Evolutionary conservation across 2,888 invertebrate genomes (phyloP).

Genomic region (Phaonia tiefii): DNA sequence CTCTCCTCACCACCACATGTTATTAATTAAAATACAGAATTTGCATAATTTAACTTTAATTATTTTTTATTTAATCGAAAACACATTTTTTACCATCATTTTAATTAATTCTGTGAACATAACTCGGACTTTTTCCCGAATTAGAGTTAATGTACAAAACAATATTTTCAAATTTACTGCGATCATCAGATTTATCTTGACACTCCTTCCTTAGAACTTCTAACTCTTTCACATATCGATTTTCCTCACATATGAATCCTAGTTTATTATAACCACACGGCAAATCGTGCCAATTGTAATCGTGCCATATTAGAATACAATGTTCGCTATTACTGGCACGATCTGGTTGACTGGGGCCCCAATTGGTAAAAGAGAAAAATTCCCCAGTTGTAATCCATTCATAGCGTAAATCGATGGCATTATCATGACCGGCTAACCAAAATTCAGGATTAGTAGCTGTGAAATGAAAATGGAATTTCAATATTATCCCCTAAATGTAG

Average conservation of each 20-base stretch:
- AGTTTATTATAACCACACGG: conserved; percentile 12
- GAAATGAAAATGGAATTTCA: neutral
- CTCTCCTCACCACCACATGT: too few relatives aligned
- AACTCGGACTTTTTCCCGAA: too few relatives aligned
- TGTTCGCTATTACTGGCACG: conserved; percentile 29
- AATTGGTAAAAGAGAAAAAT: conserved; percentile 37
- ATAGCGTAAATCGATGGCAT: conserved; percentile 36
- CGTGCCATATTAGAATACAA: conserved; percentile 18
- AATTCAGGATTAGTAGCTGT: neutral
- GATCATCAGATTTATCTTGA: neutral
- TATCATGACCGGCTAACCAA: conserved; percentile 24
- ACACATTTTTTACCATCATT: too few relatives aligned
- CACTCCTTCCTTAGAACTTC: neutral
- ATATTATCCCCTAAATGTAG: too few relatives aligned
- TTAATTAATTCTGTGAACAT: too few relatives aligned
- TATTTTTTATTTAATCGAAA: too few relatives aligned
- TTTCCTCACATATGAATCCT: conserved; percentile 43
- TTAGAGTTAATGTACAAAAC: too few relatives aligned
- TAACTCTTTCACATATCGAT: neutral
- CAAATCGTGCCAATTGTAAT: conserved; percentile 25
- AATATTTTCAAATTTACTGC: too few relatives aligned
- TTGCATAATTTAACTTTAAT: too few relatives aligned
- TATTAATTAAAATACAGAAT: too few relatives aligned
- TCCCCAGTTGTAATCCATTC: conserved; percentile 36
- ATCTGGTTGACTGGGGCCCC: conserved; percentile 20